phyloP scores from a whole-genome alignment of 2,888 invertebrate genomes.

The Pachycephus smyrnensis region DNA sequence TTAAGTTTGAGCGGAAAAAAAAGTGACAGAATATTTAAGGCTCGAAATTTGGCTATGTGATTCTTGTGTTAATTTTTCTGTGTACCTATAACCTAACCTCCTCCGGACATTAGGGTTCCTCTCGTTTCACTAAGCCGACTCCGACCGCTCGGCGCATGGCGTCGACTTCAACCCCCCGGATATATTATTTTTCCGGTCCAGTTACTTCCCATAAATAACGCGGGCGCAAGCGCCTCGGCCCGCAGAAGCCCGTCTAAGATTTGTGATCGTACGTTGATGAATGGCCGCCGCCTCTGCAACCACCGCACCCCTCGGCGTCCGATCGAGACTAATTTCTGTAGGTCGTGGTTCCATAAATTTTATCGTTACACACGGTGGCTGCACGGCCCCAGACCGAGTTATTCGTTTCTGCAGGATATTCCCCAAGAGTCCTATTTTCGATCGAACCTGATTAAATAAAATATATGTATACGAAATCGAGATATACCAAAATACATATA shows the following conservation, averaged over 20 bases:
- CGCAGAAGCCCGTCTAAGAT: slow-evolving; percentile 8
- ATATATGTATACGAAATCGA: not conserved
- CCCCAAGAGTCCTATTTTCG: not conserved
- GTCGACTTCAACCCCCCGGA: not conserved
- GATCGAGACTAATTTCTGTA: slow-evolving; percentile 21
- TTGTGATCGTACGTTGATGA: slow-evolving; percentile 12
- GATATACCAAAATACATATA: not conserved
- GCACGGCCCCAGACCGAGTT: not conserved
- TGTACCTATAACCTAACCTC: no score
- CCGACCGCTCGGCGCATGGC: not conserved
- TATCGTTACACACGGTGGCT: slow-evolving; percentile 8
- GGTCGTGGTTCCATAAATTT: slow-evolving; percentile 22
- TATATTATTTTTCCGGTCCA: slow-evolving; percentile 20
- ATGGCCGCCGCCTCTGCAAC: slow-evolving; percentile 5
- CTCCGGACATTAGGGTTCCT: not conserved
- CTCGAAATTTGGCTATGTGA: not conserved
- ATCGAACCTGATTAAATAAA: no score
- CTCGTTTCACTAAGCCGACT: not conserved
- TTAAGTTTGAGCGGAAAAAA: not conserved
- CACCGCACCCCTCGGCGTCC: not conserved
- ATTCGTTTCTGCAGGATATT: not conserved
- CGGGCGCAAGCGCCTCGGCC: not conserved
- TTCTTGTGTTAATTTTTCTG: not conserved
- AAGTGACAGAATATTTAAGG: not conserved
- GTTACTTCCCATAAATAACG: slow-evolving; percentile 24